Evolutionary conservation across 2,888 invertebrate genomes (phyloP).

Genomic region (Synergus laeviventris): DNA sequence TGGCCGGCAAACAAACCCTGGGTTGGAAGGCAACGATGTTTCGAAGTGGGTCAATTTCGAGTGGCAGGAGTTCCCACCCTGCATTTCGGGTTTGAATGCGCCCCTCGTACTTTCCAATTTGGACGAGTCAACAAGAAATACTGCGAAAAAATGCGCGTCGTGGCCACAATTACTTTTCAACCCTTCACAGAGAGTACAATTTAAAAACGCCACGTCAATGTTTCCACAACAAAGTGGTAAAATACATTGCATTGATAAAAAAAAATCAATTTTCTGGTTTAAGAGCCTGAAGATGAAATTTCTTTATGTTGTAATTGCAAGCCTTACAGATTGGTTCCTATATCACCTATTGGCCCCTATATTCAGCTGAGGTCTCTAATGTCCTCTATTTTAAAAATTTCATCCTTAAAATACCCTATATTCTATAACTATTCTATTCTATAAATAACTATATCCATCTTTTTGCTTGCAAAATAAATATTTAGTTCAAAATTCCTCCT

Average conservation of each 20-base stretch:
- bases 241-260: neutral
- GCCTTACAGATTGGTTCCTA: too few relatives aligned
- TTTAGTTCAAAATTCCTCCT: too few relatives aligned
- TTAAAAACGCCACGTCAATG: neutral
- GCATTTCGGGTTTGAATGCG: constrained; percentile 35
- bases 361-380: too few relatives aligned
- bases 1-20: constrained; percentile 61
- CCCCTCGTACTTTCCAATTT: constrained; percentile 55
- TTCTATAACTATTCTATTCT: too few relatives aligned
- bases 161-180: constrained; percentile 24
- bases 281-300: neutral
- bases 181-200: neutral
- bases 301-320: neutral
- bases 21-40: constrained; percentile 53
- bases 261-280: neutral
- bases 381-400: too few relatives aligned
- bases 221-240: neutral
- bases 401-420: too few relatives aligned
- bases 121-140: constrained; percentile 50
- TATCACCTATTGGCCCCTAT: too few relatives aligned
- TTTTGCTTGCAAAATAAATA: too few relatives aligned
- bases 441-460: too few relatives aligned
- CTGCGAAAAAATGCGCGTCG: constrained; percentile 34
- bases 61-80: constrained; percentile 44
- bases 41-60: constrained; percentile 61